Evolutionary conservation across 2,888 invertebrate genomes (phyloP).

Genomic region (Drosophila sordidapex): DNA sequence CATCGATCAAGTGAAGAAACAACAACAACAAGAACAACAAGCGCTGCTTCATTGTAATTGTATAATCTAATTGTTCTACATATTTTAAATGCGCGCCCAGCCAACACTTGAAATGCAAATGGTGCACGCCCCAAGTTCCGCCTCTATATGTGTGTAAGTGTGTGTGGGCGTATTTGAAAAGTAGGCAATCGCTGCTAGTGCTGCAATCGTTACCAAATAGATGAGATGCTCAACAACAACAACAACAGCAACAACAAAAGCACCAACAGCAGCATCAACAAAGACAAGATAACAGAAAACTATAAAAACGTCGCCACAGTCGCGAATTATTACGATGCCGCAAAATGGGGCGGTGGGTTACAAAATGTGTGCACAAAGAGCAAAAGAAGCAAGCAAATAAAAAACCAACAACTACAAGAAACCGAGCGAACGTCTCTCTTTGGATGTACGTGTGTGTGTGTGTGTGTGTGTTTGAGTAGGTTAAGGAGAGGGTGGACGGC

Average conservation of each 20-base stretch:
- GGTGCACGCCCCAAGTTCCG: conserved; percentile 13
- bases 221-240: conserved; percentile 61
- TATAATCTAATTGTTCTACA: conserved; percentile 76
- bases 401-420: conserved; percentile 3
- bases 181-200: conserved; percentile 50
- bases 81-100: conserved; percentile 57
- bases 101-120: conserved; percentile 47
- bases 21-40: neutral
- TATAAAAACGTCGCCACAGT: conserved; percentile 76
- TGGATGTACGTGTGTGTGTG: neutral
- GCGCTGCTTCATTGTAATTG: conserved; percentile 48
- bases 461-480: conserved; percentile 10
- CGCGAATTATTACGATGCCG: conserved; percentile 75
- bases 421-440: neutral
- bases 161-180: conserved; percentile 21
- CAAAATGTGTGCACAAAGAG: conserved; percentile 56
- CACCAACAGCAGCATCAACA: conserved; percentile 3
- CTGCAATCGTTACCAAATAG: conserved; percentile 71
- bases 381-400: conserved; percentile 12
- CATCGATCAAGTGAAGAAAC: conserved; percentile 30
- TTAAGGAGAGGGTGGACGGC: neutral
- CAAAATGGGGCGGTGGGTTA: conserved; percentile 74
- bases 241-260: conserved; percentile 5
- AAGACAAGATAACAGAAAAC: conserved; percentile 64
- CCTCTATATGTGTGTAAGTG: neutral